phyloP scores from a whole-genome alignment of 64 coral and sea anemone species.

The Pocillopora damicornis region DNA sequence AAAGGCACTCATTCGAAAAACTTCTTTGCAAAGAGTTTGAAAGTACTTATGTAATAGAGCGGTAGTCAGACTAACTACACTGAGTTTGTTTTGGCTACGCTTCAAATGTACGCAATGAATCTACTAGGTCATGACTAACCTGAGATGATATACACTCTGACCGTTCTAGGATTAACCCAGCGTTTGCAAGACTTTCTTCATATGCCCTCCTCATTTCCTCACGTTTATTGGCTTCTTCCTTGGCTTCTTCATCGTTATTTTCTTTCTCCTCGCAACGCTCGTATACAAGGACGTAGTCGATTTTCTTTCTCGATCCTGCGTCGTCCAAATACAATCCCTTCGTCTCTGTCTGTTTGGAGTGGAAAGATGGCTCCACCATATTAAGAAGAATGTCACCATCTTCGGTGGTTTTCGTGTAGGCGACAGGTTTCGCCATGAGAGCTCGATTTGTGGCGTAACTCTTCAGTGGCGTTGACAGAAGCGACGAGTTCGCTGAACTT shows the following conservation, averaged over 20 bases:
- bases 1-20: too few relatives aligned
- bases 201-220: conserved; percentile 50
- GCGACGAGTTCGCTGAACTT: background rate
- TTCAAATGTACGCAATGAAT: background rate
- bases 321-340: conserved; percentile 37
- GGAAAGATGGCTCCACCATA: conserved; percentile 37
- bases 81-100: background rate
- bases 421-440: conserved; percentile 31
- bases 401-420: background rate
- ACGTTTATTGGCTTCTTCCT: conserved; percentile 10
- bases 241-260: conserved; percentile 38
- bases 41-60: too few relatives aligned
- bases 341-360: background rate
- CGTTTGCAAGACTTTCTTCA: conserved; percentile 23
- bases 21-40: too few relatives aligned
- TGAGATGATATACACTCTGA: background rate
- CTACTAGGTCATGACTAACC: background rate
- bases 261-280: conserved; percentile 43
- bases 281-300: conserved; percentile 63
- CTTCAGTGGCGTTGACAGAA: background rate
- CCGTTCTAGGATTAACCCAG: conserved; percentile 44
- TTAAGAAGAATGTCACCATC: conserved; percentile 44
- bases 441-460: background rate
- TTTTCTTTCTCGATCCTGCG: conserved; percentile 20
- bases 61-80: background rate